phyloP scores from a whole-genome alignment of 2,113 vertebrate species.

The Larimichthys polyactis region DNA sequence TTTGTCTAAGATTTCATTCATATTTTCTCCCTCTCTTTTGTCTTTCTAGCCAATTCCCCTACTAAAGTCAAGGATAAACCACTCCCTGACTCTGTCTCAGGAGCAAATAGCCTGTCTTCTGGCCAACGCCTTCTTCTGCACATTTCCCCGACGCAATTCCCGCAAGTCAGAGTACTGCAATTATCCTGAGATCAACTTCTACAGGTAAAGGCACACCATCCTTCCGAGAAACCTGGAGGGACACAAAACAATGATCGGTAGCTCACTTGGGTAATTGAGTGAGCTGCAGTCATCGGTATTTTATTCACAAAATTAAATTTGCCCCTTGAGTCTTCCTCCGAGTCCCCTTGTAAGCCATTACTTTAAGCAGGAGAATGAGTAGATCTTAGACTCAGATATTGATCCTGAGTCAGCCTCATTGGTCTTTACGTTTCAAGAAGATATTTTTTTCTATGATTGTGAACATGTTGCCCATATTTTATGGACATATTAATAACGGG shows the following conservation, averaged over 20 bases:
- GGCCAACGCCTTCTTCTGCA: slow-evolving; percentile 99
- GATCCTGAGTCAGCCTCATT: slow-evolving; percentile 3
- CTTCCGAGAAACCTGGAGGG: not conserved
- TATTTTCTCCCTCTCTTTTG: slow-evolving; percentile 28
- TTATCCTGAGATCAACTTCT: slow-evolving; percentile 99
- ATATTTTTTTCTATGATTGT: not conserved
- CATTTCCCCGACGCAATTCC: slow-evolving; percentile 95
- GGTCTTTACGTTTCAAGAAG: not conserved
- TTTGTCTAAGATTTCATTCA: not conserved
- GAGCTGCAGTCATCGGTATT: slow-evolving; percentile 13
- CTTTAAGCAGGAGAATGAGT: slow-evolving; percentile 13
- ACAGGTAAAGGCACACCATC: slow-evolving; percentile 87
- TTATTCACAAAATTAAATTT: slow-evolving; percentile 26
- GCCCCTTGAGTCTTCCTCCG: not conserved
- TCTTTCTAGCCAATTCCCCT: slow-evolving; percentile 91
- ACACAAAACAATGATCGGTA: not conserved
- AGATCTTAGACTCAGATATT: slow-evolving; percentile 13
- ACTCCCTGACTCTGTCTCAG: slow-evolving; percentile 98
- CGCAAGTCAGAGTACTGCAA: slow-evolving; percentile 95
- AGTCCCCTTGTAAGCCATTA: slow-evolving; percentile 14
- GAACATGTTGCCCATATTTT: not conserved
- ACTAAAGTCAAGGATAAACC: slow-evolving; percentile 94
- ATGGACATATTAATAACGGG: not conserved
- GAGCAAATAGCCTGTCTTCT: slow-evolving; percentile 95
- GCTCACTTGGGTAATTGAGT: not conserved